Base-by-base conservation (phyloP, 2,888 invertebrate genomes). In the Petrolisthes cinctipes region DNA sequence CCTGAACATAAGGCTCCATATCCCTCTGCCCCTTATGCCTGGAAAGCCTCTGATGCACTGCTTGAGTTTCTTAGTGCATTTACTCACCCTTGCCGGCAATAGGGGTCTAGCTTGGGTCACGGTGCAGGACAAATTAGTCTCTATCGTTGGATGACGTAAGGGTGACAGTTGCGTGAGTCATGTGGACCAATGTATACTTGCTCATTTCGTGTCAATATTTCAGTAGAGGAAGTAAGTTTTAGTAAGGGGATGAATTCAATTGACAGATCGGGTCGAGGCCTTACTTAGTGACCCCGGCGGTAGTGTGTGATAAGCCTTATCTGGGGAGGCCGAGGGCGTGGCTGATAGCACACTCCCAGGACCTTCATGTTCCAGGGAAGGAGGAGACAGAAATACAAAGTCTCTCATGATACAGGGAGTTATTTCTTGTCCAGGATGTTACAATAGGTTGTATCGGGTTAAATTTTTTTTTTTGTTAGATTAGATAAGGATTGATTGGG, bases 221-320 rank as follows among this genome's bases (percentile, higher is more conserved):
- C 76, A 66, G 82, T 82, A 68, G 82, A 86, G 76, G 76, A 57
- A 7, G 23, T 68, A 53, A 76, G 78, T 78, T 37, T 37, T 78
- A 75, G 57, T 68, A 82, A 86, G 54, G 82, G 78, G 68, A 54
- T 71, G 82, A 82, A 86, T 86, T 82, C 86, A 86, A 86, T 86
- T 82, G 86, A 82, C 82, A 82, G 86, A 73, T 78, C 82, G 78
- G 79, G 86, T 68, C 73, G 79, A 20, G 56, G 78, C 20, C 68
- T 82, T 68, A 53, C 78, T 82, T 78, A 78, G 37, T 82, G 78
- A 71, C 68, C 78, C 68, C 20, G 56, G 86, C 78, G 86, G 82
- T 86, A 82, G 68, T 86, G 86, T 86, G 82, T 86, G 86, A 86
- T 86, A 76, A 86, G 37, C 86, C 86, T 82, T 82, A 86, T 82